Evolutionary conservation across 2,797 vertebrate genomes (phyloP).

Genomic region (Hirundo rustica): DNA sequence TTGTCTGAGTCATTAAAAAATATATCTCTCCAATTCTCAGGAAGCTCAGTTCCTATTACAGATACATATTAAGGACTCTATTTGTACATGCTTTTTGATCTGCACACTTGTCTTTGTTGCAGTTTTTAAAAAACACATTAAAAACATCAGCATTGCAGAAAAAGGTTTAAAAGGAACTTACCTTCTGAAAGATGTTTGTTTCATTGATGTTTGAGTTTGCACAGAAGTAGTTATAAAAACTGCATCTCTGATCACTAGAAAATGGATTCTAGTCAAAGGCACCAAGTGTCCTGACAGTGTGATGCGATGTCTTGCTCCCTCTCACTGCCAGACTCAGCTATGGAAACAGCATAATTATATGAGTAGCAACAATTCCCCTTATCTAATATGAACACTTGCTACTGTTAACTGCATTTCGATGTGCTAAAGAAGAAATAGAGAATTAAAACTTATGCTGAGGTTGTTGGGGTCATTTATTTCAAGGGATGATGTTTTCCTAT

Average conservation of each 20-base stretch:
- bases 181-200: slow-evolving; percentile 48
- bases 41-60: slow-evolving; percentile 24
- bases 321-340: slow-evolving; percentile 61
- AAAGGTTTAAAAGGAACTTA: not conserved
- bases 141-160: slow-evolving; percentile 9
- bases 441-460: slow-evolving; percentile 65
- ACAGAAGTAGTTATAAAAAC: slow-evolving; percentile 49
- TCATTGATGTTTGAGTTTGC: slow-evolving; percentile 46
- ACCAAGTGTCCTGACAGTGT: slow-evolving; percentile 48
- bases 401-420: slow-evolving; percentile 72
- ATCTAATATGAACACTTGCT: slow-evolving; percentile 83
- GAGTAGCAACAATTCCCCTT: slow-evolving; percentile 77
- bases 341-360: slow-evolving; percentile 74
- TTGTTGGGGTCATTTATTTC: not conserved
- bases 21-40: not conserved
- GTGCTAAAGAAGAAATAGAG: slow-evolving; percentile 56
- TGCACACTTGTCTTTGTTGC: slow-evolving; percentile 7
- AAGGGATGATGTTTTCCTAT: not conserved
- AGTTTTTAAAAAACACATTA: slow-evolving; percentile 28
- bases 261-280: slow-evolving; percentile 62
- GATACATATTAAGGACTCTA: slow-evolving; percentile 30
- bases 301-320: slow-evolving; percentile 56
- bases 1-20: slow-evolving; percentile 23
- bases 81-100: slow-evolving; percentile 52
- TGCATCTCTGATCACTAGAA: slow-evolving; percentile 44